Percentiles rank a stretch among this genome's conserved stretches.
These are phyloP conservation scores for Camponotus vicinus DNA, from an alignment of 1,140 invertebrate genomes.

Conservation along the genomic window DNA sequence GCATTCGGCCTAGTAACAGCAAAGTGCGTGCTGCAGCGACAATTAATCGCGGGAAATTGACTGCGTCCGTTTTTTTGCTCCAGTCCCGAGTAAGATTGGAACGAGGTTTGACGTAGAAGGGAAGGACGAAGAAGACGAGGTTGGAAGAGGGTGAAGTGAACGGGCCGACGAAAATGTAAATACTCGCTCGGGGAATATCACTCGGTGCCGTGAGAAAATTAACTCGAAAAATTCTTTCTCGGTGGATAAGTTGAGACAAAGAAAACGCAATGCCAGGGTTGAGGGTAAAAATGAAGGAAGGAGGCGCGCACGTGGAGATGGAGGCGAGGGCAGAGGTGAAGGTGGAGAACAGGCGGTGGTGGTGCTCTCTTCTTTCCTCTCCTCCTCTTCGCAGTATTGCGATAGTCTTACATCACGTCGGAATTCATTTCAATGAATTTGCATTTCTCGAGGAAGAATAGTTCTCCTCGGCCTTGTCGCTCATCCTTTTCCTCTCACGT, in stretches of 20 bases:
- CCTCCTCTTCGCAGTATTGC: conserved; percentile 61
- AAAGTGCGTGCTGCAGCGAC: background rate
- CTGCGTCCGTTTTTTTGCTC: conserved; percentile 9
- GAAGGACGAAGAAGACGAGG: no score
- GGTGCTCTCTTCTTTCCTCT: conserved; percentile 34
- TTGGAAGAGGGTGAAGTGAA: conserved; percentile 16
- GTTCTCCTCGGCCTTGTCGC: conserved; percentile 33
- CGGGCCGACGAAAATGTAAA: conserved; percentile 71
- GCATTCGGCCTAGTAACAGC: background rate
- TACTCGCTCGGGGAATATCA: conserved; percentile 67
- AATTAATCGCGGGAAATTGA: conserved; percentile 30
- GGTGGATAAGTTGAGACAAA: conserved; percentile 45
- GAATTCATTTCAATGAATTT: conserved; percentile 82
- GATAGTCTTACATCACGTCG: conserved; percentile 77
- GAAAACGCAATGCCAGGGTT: conserved; percentile 36
- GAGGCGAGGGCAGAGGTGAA: background rate
- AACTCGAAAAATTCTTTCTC: conserved; percentile 73
- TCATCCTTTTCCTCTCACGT: conserved; percentile 10
- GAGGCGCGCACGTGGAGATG: background rate
- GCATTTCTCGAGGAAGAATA: conserved; percentile 73
- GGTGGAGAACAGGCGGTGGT: conserved; percentile 11
- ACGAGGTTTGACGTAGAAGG: background rate
- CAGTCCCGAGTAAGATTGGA: background rate
- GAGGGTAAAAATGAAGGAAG: conserved; percentile 14
- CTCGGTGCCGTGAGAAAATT: conserved; percentile 71